Base-by-base conservation (phyloP, 2,888 invertebrate genomes). In the Tridacna gigas region DNA sequence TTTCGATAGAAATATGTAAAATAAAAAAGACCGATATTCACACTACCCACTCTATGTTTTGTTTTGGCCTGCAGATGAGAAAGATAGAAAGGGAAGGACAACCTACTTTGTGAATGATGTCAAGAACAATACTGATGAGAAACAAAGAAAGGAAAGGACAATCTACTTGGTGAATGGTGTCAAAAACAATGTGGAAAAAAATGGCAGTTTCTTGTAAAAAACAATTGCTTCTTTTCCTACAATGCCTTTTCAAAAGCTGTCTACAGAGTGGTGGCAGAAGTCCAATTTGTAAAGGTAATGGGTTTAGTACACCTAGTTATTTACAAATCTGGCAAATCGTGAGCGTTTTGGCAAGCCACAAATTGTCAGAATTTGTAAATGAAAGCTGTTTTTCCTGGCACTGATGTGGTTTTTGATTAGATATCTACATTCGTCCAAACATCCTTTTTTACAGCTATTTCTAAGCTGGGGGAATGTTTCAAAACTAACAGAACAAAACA, bases 341-440 rank as follows among this genome's bases (percentile, higher is more conserved):
- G 13, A 25, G 51, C 22, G 71, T 71, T 48, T 71, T 71, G 51
- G 51, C 71, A 71, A 71, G 51, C 71, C 26, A 47, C 25, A 51
- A 71, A 51, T 71, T 51, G 71, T 71, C 71, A 71, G 26, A 51
- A 71, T 71, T 71, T 51, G 71, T 71, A 71, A 71, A 71, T 47
- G 25, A 45, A 63, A 63, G 26, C 25, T 25, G 63, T 22, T 51
- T 71, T 15, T 71, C 71, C 26, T 51, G 48, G 71, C 71, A 71
- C n/a, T 47, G 22, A 18, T 69, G 20, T 22, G 13, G 63, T 25
- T 63, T 63, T 63, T 56, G 56, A 56, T 20, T 13, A 63, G 63
- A 63, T 63, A 25, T 63, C 63, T 63, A 22, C 26, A 4, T n/a
- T 7, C 63, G 5, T 37, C 63, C 15, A 63, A 25, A 25, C 63